Percentiles rank a stretch among this genome's conserved stretches.
These are phyloP conservation scores for Onychorhynchus coronatus DNA, from an alignment of 2,113 vertebrate species.

Conservation along the genomic window DNA sequence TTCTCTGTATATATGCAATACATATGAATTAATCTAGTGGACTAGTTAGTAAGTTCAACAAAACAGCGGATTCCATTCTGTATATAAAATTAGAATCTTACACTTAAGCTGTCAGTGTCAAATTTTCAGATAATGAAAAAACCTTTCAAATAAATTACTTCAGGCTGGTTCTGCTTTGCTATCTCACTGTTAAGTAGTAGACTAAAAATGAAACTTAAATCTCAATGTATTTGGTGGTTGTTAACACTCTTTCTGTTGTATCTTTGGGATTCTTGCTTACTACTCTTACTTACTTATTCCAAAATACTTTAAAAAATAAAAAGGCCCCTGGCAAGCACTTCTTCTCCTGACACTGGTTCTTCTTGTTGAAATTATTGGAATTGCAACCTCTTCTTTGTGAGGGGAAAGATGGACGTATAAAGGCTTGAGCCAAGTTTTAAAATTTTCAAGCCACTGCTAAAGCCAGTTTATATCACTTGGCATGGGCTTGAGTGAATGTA, in stretches of 20 bases:
- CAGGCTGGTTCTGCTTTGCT: neutral
- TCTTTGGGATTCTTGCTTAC: neutral
- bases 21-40: neutral
- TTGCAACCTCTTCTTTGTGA: neutral
- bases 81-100: neutral
- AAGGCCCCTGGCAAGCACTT: neutral
- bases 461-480: neutral
- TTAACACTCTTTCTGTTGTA: neutral
- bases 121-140: neutral
- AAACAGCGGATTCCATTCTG: neutral
- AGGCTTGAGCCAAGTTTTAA: neutral
- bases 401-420: neutral
- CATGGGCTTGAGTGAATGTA: neutral
- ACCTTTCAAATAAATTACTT: neutral
- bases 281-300: constrained; percentile 15
- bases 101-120: neutral
- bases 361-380: constrained; percentile 31
- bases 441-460: neutral
- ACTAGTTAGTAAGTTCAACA: neutral
- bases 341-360: neutral
- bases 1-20: neutral
- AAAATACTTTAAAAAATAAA: neutral
- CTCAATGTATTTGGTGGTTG: neutral
- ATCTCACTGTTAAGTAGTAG: constrained; percentile 20
- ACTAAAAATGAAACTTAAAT: constrained; percentile 42